These are phyloP conservation scores for Pelosia muscerda DNA, from an alignment of 2,888 invertebrate species.

Conservation along the genomic window DNA sequence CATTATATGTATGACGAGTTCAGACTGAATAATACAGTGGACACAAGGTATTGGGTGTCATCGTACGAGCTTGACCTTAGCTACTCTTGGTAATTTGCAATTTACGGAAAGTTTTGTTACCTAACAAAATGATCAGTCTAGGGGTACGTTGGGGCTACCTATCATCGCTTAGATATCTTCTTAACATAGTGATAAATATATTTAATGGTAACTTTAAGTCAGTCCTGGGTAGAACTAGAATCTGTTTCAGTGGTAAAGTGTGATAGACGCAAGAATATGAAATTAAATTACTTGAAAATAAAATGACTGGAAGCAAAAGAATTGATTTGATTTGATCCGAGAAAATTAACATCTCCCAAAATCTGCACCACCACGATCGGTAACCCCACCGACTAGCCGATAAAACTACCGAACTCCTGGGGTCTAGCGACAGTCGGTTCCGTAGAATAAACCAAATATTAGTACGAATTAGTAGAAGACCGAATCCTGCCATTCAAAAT, in stretches of 20 bases:
- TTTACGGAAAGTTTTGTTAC: neutral
- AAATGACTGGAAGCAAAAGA: no score
- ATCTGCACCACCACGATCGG: no score
- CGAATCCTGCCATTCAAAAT: neutral
- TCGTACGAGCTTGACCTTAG: conserved; percentile 45
- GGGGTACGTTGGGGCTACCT: neutral
- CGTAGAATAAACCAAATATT: neutral
- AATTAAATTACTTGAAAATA: no score
- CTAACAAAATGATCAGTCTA: neutral
- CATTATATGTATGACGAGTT: conserved; percentile 38
- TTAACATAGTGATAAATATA: no score
- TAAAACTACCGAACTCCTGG: neutral
- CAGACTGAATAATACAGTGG: conserved; percentile 52
- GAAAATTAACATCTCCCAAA: no score
- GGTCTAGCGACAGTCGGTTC: no score
- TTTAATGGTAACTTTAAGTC: no score
- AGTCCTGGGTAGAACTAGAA: neutral
- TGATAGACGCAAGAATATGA: no score
- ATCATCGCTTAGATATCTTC: neutral
- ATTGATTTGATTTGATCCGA: no score
- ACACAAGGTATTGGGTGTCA: conserved; percentile 47
- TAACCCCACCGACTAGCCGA: neutral
- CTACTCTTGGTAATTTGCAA: conserved; percentile 11
- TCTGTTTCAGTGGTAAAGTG: no score
- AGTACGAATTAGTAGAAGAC: neutral